Conservation (phyloP, 2,888 invertebrate species). For the Hydrotaea diabolus region DNA sequence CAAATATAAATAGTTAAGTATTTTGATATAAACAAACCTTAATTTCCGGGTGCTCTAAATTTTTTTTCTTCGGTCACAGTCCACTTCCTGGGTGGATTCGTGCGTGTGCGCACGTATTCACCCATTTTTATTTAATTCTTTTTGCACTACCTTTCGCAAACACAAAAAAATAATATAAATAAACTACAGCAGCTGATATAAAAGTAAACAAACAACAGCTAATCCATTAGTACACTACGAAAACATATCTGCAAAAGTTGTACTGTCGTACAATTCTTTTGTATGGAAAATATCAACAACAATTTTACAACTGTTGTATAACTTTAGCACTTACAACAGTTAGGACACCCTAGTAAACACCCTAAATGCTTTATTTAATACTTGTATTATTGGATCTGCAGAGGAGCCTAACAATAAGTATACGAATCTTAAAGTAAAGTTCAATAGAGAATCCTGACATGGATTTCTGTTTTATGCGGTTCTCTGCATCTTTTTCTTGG, state of each 20-base stretch:
- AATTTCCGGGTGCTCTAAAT: not conserved
- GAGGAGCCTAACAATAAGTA: too few relatives aligned
- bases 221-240: not conserved
- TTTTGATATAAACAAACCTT: not conserved
- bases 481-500: too few relatives aligned
- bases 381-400: too few relatives aligned
- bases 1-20: not conserved
- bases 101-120: not conserved
- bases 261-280: not conserved
- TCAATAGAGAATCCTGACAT: too few relatives aligned
- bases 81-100: too few relatives aligned
- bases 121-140: not conserved
- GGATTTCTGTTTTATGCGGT: too few relatives aligned
- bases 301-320: not conserved
- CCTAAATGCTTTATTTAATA: too few relatives aligned
- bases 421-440: too few relatives aligned
- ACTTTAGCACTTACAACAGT: not conserved
- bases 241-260: constrained; percentile 2
- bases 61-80: not conserved
- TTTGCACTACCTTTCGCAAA: not conserved
- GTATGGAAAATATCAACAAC: not conserved
- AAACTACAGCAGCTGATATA: constrained; percentile 3
- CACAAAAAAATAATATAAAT: not conserved
- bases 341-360: not conserved
- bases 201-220: constrained; percentile 9